Conservation (phyloP, 1,140 invertebrate genomes). For the Zaprionus nigranus region DNA sequence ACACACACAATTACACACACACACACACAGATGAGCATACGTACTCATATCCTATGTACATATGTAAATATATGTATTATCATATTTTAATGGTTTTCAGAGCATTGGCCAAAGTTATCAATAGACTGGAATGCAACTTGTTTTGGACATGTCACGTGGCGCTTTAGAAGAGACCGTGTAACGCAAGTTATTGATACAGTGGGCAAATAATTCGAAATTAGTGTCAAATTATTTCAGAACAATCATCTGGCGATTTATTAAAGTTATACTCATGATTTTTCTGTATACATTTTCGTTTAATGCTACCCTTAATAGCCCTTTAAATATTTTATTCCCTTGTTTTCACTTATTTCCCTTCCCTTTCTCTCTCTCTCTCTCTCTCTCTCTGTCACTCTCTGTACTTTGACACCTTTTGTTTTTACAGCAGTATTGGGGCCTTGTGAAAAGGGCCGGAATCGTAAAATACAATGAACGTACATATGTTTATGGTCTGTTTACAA, state of each 20-base stretch:
- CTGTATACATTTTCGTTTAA: not conserved
- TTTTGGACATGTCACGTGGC: not conserved
- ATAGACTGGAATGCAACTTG: not conserved
- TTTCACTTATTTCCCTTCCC: not conserved
- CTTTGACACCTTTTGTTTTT: conserved; percentile 9
- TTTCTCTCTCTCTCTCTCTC: not conserved
- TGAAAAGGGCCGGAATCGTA: not conserved
- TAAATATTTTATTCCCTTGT: not conserved
- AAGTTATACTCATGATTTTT: not conserved
- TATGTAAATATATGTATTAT: conserved; percentile 7
- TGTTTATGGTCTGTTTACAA: conserved; percentile 10
- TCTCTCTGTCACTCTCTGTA: not conserved
- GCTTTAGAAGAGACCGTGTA: not conserved
- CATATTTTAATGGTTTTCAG: not conserved
- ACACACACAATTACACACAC: not conserved
- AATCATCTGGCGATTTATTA: not conserved
- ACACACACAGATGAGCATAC: not conserved
- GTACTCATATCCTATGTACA: not conserved
- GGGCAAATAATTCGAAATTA: not conserved
- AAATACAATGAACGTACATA: conserved; percentile 5
- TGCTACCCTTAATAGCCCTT: not conserved
- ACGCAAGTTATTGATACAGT: not conserved
- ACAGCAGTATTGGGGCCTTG: not conserved
- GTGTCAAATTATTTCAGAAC: not conserved
- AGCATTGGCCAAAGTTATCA: not conserved